Evolutionary conservation across 2,797 vertebrate species (phyloP).

Genomic region (Sebastes miniatus): DNA sequence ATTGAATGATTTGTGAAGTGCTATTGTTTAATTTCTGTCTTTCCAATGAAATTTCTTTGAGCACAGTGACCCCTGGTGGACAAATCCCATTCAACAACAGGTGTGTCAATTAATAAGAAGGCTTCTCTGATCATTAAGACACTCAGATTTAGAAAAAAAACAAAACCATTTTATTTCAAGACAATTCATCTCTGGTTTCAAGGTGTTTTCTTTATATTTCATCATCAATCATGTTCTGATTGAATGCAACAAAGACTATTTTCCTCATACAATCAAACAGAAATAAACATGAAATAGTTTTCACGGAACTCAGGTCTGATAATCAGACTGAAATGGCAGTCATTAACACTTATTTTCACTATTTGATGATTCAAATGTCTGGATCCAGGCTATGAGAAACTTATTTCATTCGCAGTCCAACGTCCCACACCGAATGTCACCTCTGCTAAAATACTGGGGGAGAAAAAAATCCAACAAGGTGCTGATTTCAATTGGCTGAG

Average conservation of each 20-base stretch:
- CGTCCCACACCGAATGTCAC: neutral
- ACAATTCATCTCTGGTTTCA: neutral
- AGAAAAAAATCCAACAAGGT: neutral
- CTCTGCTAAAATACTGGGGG: neutral
- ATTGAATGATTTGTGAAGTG: neutral
- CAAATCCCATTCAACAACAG: neutral
- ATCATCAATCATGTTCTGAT: conserved; percentile 1
- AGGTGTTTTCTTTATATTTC: neutral
- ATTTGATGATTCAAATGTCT: neutral
- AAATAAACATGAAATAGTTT: neutral
- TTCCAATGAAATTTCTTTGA: neutral
- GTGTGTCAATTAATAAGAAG: neutral
- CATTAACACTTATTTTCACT: neutral
- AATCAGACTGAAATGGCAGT: neutral
- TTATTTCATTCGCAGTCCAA: neutral
- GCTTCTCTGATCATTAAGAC: neutral
- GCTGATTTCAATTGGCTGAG: neutral
- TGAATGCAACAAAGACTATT: neutral
- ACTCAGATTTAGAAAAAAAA: conserved; percentile 5
- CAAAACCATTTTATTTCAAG: conserved; percentile 4
- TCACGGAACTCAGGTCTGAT: neutral
- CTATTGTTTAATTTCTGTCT: neutral
- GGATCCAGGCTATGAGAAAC: neutral
- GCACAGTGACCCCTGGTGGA: conserved; percentile 56
- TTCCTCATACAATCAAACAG: neutral